These are phyloP conservation scores for Limnothrissa miodon DNA, from an alignment of 2,113 vertebrate genomes.

Conservation along the genomic window DNA sequence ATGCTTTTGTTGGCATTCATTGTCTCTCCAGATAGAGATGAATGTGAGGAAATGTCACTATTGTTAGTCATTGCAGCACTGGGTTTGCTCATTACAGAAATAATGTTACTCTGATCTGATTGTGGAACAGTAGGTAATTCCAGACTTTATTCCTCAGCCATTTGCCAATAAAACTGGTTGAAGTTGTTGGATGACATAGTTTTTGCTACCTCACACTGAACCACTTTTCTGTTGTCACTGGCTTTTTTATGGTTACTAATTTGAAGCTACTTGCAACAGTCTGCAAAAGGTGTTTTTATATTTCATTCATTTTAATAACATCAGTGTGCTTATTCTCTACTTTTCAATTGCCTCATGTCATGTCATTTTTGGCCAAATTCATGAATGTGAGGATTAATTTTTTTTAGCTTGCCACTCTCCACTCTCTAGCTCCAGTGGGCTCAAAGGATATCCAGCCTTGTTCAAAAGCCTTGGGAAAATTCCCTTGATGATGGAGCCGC, in stretches of 20 bases:
- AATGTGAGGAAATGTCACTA: not conserved
- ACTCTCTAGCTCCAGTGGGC: not conserved
- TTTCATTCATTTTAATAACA: not conserved
- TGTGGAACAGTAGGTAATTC: not conserved
- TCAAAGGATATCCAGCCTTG: not conserved
- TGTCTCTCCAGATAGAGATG: not conserved
- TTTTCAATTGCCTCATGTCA: not conserved
- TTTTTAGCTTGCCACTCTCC: not conserved
- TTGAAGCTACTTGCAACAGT: not conserved
- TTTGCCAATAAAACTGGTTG: not conserved
- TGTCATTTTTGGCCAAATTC: not conserved
- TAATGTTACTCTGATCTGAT: not conserved
- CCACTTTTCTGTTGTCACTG: not conserved
- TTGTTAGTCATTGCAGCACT: not conserved
- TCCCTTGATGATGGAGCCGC: slow-evolving; percentile 8
- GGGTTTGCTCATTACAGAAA: not conserved
- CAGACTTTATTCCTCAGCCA: not conserved
- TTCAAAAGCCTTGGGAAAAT: not conserved
- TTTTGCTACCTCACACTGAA: not conserved
- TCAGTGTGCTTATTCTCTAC: not conserved
- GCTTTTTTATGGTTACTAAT: not conserved
- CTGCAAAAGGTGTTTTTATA: not conserved
- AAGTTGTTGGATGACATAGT: not conserved
- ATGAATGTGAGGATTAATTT: not conserved
- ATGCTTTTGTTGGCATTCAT: not conserved